Conservation (phyloP, 1,140 invertebrate species). For the Semibalanus balanoides region DNA sequence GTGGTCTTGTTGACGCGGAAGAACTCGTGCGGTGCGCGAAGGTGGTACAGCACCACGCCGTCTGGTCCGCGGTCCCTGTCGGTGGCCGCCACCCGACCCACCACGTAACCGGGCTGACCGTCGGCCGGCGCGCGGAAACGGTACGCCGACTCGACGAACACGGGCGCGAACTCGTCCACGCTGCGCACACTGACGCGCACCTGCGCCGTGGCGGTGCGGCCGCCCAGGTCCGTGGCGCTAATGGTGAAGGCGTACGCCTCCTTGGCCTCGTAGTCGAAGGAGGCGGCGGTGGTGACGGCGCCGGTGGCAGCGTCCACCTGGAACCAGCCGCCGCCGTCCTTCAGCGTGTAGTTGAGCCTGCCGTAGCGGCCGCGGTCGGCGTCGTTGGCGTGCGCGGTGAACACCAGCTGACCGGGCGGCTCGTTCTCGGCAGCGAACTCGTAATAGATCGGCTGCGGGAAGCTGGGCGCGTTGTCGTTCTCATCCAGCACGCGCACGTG, state of each 20-base stretch:
- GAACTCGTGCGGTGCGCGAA: conserved; percentile 64
- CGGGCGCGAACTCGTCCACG: conserved; percentile 80
- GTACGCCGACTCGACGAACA: conserved; percentile 75
- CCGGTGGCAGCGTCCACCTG: conserved; percentile 58
- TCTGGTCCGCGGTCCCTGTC: conserved; percentile 83
- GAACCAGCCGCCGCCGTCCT: conserved; percentile 60
- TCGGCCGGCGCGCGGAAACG: conserved; percentile 58
- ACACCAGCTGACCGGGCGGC: conserved; percentile 63
- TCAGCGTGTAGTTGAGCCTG: conserved; percentile 68
- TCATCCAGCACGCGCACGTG: conserved; percentile 62
- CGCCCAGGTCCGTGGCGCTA: conserved; percentile 66
- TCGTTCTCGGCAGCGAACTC: conserved; percentile 82
- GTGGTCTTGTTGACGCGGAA: conserved; percentile 84
- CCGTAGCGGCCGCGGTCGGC: conserved; percentile 67
- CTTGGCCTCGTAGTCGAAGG: conserved; percentile 74
- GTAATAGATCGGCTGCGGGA: conserved; percentile 54
- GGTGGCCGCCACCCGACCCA: conserved; percentile 73
- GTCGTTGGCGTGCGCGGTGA: conserved; percentile 77
- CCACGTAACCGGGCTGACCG: conserved; percentile 53
- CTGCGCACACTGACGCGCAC: conserved; percentile 78
- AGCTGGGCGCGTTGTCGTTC: conserved; percentile 81
- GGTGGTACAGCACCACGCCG: conserved; percentile 74
- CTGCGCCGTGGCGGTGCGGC: conserved; percentile 52
- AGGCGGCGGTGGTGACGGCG: conserved; percentile 53
- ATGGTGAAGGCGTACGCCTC: conserved; percentile 71